These are phyloP conservation scores for Pampusana beccarii DNA, from an alignment of 2,113 vertebrate genomes.

Conservation along the genomic window DNA sequence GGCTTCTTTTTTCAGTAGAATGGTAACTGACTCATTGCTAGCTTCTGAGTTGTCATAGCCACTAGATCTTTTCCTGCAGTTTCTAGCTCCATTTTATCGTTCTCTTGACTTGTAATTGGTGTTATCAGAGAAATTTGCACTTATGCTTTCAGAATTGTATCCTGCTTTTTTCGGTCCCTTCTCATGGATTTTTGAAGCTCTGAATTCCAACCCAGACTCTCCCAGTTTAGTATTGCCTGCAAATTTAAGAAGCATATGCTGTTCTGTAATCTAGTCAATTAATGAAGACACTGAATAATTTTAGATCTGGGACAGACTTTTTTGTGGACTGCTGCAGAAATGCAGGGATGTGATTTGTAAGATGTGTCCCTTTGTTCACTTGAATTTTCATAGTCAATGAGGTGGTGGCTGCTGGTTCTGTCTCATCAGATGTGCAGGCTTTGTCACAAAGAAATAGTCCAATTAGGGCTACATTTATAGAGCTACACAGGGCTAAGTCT, in stretches of 20 bases:
- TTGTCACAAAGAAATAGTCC: neutral
- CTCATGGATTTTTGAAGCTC: rapidly evolving
- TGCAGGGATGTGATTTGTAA: neutral
- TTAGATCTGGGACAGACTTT: neutral
- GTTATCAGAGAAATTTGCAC: neutral
- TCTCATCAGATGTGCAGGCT: neutral
- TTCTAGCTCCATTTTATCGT: neutral
- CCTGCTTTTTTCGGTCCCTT: neutral
- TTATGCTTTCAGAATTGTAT: neutral
- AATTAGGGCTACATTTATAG: neutral
- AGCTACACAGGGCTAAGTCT: neutral
- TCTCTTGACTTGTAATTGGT: neutral
- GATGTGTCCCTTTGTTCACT: neutral
- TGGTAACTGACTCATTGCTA: slow-evolving; percentile 23
- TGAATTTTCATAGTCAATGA: neutral
- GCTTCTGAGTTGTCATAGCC: slow-evolving; percentile 34
- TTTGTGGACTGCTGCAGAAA: neutral
- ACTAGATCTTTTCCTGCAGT: slow-evolving; percentile 13
- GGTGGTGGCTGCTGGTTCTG: neutral
- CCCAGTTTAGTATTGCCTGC: neutral
- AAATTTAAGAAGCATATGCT: neutral
- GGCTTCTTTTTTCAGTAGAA: neutral
- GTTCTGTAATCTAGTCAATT: neutral
- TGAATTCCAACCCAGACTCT: neutral
- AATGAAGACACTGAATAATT: neutral